These are phyloP conservation scores for Myanophis thanlyinensis DNA, from an alignment of 2,113 vertebrate genomes.

Conservation along the genomic window DNA sequence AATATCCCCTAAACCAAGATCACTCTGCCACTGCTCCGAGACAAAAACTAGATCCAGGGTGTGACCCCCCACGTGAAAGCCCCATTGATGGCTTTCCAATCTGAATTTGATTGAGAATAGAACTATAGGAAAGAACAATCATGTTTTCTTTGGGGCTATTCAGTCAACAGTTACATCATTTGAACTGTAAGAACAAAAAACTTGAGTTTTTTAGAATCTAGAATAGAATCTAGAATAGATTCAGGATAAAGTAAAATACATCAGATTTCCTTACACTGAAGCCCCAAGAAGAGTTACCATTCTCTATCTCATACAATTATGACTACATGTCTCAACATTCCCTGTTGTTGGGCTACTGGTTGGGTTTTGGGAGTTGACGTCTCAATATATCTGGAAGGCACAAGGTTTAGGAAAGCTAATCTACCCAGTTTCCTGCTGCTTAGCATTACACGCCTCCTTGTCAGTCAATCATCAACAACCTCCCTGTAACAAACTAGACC, in stretches of 20 bases:
- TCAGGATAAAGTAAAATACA: not conserved
- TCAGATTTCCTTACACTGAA: not conserved
- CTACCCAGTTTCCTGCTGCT: not conserved
- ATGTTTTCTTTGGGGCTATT: not conserved
- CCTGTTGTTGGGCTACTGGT: not conserved
- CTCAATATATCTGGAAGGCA: not conserved
- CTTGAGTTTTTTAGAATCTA: no score
- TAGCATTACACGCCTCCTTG: not conserved
- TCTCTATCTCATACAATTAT: not conserved
- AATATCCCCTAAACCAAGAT: no score
- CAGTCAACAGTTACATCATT: not conserved
- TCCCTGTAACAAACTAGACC: not conserved
- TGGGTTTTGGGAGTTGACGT: not conserved
- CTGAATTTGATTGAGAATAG: not conserved
- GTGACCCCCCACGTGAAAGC: no score
- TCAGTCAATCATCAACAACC: not conserved
- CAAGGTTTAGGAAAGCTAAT: not conserved
- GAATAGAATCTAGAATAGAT: not conserved
- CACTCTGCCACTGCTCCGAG: no score
- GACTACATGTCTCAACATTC: not conserved
- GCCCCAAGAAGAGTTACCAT: not conserved
- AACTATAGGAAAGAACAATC: not conserved
- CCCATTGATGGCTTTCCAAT: not conserved
- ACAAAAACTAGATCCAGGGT: no score
- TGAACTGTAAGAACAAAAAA: not conserved